A percentile compares a stretch with the other conserved stretches of the same genome.
Evolutionary conservation across 2,888 invertebrate species (phyloP).

Genomic region (Zhuqinia jingwanae): DNA sequence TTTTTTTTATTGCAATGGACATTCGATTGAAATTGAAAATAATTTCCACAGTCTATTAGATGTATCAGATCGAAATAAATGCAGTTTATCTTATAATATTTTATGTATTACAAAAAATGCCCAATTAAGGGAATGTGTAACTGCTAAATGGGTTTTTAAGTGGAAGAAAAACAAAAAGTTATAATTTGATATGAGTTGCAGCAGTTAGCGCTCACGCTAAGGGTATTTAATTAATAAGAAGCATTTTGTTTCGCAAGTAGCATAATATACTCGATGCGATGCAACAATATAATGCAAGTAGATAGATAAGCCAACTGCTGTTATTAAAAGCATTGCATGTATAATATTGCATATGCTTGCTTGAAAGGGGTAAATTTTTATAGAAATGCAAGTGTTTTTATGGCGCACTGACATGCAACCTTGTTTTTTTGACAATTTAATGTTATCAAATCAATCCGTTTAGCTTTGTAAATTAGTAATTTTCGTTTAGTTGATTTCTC

Average conservation of each 20-base stretch:
- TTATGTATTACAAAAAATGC: slow-evolving; percentile 16
- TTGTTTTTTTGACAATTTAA: not conserved
- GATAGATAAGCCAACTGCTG: not conserved
- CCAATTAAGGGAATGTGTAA: slow-evolving; percentile 45
- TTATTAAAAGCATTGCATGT: too few relatives aligned
- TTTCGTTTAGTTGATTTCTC: not conserved
- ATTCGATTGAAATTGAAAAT: not conserved
- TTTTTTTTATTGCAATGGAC: not conserved
- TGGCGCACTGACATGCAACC: not conserved
- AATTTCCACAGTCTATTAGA: slow-evolving; percentile 52
- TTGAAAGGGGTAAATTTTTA: not conserved
- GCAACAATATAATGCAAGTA: too few relatives aligned
- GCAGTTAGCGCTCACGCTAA: slow-evolving; percentile 44
- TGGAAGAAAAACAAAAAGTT: slow-evolving; percentile 12
- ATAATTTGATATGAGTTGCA: not conserved
- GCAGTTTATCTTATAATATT: slow-evolving; percentile 36
- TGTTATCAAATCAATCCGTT: not conserved
- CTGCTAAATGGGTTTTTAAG: slow-evolving; percentile 19
- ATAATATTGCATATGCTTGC: too few relatives aligned
- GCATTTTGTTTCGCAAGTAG: not conserved
- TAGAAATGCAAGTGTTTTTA: too few relatives aligned
- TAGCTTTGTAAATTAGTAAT: not conserved
- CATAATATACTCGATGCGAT: too few relatives aligned
- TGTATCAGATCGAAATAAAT: slow-evolving; percentile 26
- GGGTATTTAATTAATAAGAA: slow-evolving; percentile 36